These are phyloP conservation scores for Sinosuthora webbiana DNA, from an alignment of 2,113 vertebrate species.

Conservation along the genomic window DNA sequence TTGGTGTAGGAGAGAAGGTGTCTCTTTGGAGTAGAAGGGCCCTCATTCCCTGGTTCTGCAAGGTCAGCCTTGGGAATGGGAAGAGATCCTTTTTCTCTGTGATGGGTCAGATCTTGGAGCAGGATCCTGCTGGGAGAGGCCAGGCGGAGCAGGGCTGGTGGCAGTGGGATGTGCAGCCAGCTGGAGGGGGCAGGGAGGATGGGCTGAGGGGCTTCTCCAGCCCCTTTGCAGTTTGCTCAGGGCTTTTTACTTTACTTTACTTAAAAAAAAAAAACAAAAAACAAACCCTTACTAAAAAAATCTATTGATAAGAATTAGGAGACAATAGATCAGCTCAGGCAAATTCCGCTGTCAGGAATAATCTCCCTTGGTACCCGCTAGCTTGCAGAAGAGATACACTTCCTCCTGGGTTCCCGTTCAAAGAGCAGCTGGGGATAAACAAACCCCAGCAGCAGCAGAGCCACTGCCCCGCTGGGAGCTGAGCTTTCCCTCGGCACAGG, in stretches of 20 bases:
- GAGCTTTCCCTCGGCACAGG: rapidly evolving
- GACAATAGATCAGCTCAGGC: background rate
- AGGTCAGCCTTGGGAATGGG: background rate
- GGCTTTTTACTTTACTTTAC: background rate
- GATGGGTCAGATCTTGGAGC: background rate
- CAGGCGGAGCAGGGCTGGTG: background rate
- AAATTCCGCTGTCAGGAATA: background rate
- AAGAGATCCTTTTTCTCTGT: background rate
- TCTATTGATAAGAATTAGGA: background rate
- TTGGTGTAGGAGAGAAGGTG: rapidly evolving
- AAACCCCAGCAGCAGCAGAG: background rate
- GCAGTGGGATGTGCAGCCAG: background rate
- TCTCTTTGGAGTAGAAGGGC: background rate
- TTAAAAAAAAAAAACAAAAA: background rate
- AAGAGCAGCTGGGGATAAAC: background rate
- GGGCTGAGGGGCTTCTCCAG: background rate
- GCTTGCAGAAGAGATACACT: background rate
- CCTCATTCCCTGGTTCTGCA: rapidly evolving
- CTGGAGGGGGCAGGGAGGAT: rapidly evolving
- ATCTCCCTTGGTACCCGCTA: background rate
- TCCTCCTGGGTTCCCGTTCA: background rate
- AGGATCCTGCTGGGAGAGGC: background rate
- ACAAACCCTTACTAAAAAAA: background rate
- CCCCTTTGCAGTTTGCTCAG: background rate
- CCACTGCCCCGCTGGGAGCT: background rate